Percentiles rank a stretch among this genome's conserved stretches.
These are phyloP conservation scores for Rhadina sibilatrix DNA, from an alignment of 2,113 vertebrate genomes.

Conservation along the genomic window DNA sequence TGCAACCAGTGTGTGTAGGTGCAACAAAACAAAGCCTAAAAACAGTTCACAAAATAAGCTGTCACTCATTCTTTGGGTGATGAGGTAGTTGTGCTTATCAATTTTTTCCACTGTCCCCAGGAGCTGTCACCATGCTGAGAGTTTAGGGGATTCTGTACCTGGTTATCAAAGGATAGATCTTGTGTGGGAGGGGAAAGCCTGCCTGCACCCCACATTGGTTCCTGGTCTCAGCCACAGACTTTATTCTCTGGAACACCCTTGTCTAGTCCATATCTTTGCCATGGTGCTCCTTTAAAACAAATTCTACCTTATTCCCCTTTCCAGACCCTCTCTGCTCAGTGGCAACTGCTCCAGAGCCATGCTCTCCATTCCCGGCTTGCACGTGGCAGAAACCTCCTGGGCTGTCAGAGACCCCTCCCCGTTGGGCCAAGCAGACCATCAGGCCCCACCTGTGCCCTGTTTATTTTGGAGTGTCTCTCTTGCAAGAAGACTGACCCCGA, in stretches of 20 bases:
- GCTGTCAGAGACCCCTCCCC: neutral
- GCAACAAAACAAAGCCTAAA: neutral
- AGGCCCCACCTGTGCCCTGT: neutral
- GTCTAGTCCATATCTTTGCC: neutral
- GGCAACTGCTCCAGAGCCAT: neutral
- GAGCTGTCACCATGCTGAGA: neutral
- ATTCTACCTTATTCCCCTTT: neutral
- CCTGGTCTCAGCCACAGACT: neutral
- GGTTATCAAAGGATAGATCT: conserved; percentile 27
- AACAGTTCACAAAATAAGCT: neutral
- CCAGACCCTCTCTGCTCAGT: neutral
- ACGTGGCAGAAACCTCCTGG: accelerated
- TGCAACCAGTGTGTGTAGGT: neutral
- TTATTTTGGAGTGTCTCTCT: neutral
- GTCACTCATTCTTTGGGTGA: neutral
- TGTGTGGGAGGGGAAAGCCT: conserved; percentile 63
- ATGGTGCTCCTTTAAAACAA: neutral
- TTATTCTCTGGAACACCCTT: neutral
- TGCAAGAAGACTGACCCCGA: neutral
- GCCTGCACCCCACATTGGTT: neutral
- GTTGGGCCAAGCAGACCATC: accelerated
- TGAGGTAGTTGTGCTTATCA: neutral
- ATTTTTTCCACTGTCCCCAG: conserved; percentile 31
- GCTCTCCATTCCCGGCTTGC: neutral
- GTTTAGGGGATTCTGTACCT: conserved; percentile 45